Evolutionary conservation across 2,888 invertebrate species (phyloP).

Genomic region (Mesorhabditis spiculigera): DNA sequence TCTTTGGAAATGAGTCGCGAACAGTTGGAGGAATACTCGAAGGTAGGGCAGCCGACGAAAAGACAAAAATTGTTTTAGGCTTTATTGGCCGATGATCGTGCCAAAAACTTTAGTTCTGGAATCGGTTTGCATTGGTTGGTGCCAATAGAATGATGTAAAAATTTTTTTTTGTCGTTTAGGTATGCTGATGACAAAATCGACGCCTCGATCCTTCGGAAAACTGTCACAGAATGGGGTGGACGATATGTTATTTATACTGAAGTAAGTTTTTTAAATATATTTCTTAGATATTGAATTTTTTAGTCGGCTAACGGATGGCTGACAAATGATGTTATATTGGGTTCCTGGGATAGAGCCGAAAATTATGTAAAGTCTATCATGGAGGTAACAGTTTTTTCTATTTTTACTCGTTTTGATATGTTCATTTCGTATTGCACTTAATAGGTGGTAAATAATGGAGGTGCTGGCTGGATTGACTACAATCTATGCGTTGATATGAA

Average conservation of each 20-base stretch:
- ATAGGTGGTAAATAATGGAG: neutral
- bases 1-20: neutral
- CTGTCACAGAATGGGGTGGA: neutral
- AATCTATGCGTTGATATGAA: slow-evolving; percentile 5
- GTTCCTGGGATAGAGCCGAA: neutral
- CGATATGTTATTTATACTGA: neutral
- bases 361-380: neutral
- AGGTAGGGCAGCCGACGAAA: neutral
- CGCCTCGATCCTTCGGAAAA: neutral
- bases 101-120: neutral
- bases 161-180: neutral
- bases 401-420: neutral
- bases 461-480: slow-evolving; percentile 1
- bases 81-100: neutral
- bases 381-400: neutral
- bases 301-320: neutral
- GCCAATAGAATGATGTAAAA: neutral
- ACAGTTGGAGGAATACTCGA: neutral
- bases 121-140: neutral
- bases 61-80: neutral
- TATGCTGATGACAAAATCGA: slow-evolving; percentile 1
- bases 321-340: neutral
- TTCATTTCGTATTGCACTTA: neutral
- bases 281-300: no score
- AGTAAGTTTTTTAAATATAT: neutral